phyloP scores from a whole-genome alignment of 1,140 invertebrate species.

The Caerostris darwini region DNA sequence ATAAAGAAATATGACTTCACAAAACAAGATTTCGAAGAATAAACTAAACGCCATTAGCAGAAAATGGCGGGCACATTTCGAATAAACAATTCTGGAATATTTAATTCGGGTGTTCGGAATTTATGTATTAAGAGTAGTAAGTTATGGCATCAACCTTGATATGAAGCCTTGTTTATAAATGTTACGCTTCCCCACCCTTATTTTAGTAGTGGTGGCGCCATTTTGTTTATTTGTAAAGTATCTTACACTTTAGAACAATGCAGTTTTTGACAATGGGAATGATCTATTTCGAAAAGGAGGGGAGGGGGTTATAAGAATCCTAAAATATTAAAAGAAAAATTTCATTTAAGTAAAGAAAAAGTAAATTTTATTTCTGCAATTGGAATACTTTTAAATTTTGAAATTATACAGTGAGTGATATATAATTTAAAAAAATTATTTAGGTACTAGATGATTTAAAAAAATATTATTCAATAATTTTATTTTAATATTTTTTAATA shows the following conservation, averaged over 20 bases:
- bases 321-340: too few relatives aligned
- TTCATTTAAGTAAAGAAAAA: too few relatives aligned
- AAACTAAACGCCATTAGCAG: not conserved
- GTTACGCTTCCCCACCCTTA: slow-evolving; percentile 1
- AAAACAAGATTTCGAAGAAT: slow-evolving; percentile 15
- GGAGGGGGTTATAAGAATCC: too few relatives aligned
- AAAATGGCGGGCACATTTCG: not conserved
- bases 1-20: not conserved
- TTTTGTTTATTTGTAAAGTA: not conserved
- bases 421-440: too few relatives aligned
- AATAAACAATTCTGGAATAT: not conserved
- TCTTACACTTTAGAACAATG: not conserved
- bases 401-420: too few relatives aligned
- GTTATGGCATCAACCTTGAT: not conserved
- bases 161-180: not conserved
- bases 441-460: too few relatives aligned
- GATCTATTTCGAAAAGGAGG: not conserved
- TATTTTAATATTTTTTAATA: too few relatives aligned
- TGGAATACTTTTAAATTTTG: too few relatives aligned
- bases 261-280: not conserved
- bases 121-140: not conserved
- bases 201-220: not conserved
- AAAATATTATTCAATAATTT: too few relatives aligned
- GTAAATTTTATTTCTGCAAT: too few relatives aligned
- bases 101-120: not conserved